Conservation (phyloP, 2,797 vertebrate species). For the Phaenicophaeus curvirostris region DNA sequence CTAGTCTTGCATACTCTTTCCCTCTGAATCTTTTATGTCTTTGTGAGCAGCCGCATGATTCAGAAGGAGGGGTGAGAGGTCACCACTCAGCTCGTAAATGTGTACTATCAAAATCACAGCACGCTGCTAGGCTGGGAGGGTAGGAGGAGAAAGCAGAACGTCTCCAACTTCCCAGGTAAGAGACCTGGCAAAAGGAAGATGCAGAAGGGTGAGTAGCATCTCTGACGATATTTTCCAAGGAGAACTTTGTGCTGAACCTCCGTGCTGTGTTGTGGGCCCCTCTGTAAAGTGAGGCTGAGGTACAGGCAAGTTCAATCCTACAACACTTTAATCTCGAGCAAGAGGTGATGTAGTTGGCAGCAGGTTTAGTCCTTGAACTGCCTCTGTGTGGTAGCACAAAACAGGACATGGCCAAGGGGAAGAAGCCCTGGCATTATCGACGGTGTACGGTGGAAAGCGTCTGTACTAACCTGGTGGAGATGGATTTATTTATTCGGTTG, state of each 20-base stretch:
- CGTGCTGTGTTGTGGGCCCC: neutral
- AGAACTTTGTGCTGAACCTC: neutral
- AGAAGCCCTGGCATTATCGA: neutral
- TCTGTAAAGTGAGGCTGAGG: neutral
- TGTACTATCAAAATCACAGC: neutral
- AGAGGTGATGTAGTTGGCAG: neutral
- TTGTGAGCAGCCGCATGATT: neutral
- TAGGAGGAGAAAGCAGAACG: neutral
- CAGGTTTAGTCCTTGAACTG: neutral
- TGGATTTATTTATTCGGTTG: neutral
- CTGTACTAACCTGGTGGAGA: neutral
- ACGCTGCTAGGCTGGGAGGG: neutral
- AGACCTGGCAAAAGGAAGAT: neutral
- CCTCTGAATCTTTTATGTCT: neutral
- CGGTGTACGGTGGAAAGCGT: neutral
- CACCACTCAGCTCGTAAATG: neutral
- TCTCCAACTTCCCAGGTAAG: neutral
- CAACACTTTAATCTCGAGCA: neutral
- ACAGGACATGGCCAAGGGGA: fast-evolving
- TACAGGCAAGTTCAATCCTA: neutral
- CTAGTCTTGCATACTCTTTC: neutral
- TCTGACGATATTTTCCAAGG: fast-evolving
- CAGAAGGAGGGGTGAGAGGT: neutral
- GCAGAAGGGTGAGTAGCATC: neutral
- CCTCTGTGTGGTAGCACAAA: neutral